phyloP scores from a whole-genome alignment of 2,797 vertebrate species.

The Pipistrellus nathusii region DNA sequence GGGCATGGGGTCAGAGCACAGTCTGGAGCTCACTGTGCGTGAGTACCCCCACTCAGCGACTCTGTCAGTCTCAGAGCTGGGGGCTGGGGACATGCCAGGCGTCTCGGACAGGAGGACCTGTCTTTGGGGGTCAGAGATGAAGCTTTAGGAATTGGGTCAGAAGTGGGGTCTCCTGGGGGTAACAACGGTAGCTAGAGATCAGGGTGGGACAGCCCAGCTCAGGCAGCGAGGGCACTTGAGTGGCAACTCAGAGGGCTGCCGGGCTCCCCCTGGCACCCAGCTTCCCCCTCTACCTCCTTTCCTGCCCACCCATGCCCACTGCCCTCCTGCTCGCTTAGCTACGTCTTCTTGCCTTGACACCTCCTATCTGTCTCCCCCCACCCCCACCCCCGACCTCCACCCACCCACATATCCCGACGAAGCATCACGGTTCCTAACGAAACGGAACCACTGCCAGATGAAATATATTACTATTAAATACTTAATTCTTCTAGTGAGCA shows the following conservation, averaged over 20 bases:
- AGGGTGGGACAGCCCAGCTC: neutral
- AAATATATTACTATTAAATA: slow-evolving; percentile 95
- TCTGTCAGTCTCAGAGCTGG: neutral
- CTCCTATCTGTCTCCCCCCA: slow-evolving; percentile 68
- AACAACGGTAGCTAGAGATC: neutral
- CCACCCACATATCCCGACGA: slow-evolving; percentile 81
- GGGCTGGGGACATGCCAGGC: neutral
- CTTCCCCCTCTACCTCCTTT: slow-evolving; percentile 58
- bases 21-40: neutral
- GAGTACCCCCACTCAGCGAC: neutral
- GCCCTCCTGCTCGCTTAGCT: slow-evolving; percentile 50
- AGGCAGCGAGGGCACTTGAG: neutral
- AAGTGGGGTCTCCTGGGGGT: neutral
- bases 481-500: slow-evolving; percentile 93
- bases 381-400: slow-evolving; percentile 65
- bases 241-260: neutral
- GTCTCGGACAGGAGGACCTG: neutral
- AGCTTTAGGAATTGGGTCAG: slow-evolving; percentile 6
- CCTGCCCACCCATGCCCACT: slow-evolving; percentile 26
- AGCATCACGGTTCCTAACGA: slow-evolving; percentile 90
- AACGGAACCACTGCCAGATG: slow-evolving; percentile 92
- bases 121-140: neutral
- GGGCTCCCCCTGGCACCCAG: neutral
- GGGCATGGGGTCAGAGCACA: neutral
- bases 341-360: slow-evolving; percentile 70